Evolutionary conservation across 2,888 invertebrate species (phyloP), one percentile per base, ranked within the genome.

Genomic region (Drosophila greeni): DNA sequence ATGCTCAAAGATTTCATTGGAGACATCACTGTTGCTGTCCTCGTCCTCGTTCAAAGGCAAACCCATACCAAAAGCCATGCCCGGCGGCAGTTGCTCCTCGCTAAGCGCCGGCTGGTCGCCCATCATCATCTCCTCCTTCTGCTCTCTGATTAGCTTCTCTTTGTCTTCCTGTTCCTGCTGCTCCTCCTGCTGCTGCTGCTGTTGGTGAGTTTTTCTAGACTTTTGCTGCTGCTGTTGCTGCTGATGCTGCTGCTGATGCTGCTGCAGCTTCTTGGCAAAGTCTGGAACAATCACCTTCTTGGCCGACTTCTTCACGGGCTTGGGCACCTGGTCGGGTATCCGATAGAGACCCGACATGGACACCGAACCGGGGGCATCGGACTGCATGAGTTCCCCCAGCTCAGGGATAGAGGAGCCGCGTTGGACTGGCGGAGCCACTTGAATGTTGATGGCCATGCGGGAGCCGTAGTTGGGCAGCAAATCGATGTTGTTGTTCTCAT

Each of bases 401-500:
- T 85, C 85, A 56, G 87, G 87, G 56, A 86, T 85, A 16, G 71
- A 68, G 7, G 68, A 68, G 8, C 61, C 71, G 5, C 24, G 24
- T 0, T 62, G 34, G 2, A 39, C 33, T 1, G 79, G 36, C 2
- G 58, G 47, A 5, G 64, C 37, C 34, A 83, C 78, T 36, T 86
- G 85, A 3, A 77, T 70, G 36, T 82, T 82, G 0, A 61, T 56
- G 51, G 48, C 62, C 69, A 74, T 70, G 2, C 74, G 48, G 16
- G 47, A n/a, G 20, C 72, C 72, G 29, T 81, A 85, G 36, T 74
- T 77, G 14, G 80, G 85, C 42, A 87, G 53, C 49, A 86, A 61
- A 20, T 87, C 87, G n/a, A 88, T 88, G 64, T 88, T 84, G 51
- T 89, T 88, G 71, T 88, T 86, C 67, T 88, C 88, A 39, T 88